Conservation (phyloP, 2,797 vertebrate genomes). For the Xyrichtys novacula region DNA sequence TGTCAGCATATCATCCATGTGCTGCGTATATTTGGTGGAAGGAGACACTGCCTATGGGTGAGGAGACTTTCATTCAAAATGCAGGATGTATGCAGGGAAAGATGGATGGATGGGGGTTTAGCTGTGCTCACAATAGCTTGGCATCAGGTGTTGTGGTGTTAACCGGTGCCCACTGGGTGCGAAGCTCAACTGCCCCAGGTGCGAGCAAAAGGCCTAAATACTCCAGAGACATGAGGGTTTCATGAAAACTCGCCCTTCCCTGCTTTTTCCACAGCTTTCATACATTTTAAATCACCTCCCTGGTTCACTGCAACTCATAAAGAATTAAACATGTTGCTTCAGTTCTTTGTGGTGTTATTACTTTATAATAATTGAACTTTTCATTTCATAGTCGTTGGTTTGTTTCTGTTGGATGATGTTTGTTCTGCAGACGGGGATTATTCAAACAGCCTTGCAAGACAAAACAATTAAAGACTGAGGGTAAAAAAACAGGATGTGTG, state of each 20-base stretch:
- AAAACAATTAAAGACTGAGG: background rate
- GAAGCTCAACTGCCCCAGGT: conserved; percentile 16
- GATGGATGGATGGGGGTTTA: conserved; percentile 8
- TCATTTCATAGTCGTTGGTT: conserved; percentile 3
- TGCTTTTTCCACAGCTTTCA: conserved; percentile 37
- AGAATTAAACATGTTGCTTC: conserved; percentile 30
- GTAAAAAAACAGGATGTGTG: background rate
- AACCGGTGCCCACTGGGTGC: conserved; percentile 17
- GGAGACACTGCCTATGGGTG: background rate
- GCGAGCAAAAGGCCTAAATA: conserved; percentile 26
- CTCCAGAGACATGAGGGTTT: conserved; percentile 23
- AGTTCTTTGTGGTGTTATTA: conserved; percentile 20
- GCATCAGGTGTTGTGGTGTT: conserved; percentile 45
- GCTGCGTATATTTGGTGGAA: conserved; percentile 20
- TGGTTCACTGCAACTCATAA: conserved; percentile 21
- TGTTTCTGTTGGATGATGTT: conserved; percentile 1
- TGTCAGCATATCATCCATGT: conserved; percentile 29
- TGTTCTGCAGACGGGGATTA: background rate
- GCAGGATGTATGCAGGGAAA: conserved; percentile 26
- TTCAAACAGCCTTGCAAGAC: background rate
- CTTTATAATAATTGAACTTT: conserved; percentile 17
- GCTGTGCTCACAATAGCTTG: conserved; percentile 21
- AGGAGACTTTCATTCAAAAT: conserved; percentile 38
- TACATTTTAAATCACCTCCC: conserved; percentile 30
- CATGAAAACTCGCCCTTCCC: conserved; percentile 31